These are phyloP conservation scores for Lepidonotus clava DNA, from an alignment of 2,888 invertebrate species.

Conservation along the genomic window DNA sequence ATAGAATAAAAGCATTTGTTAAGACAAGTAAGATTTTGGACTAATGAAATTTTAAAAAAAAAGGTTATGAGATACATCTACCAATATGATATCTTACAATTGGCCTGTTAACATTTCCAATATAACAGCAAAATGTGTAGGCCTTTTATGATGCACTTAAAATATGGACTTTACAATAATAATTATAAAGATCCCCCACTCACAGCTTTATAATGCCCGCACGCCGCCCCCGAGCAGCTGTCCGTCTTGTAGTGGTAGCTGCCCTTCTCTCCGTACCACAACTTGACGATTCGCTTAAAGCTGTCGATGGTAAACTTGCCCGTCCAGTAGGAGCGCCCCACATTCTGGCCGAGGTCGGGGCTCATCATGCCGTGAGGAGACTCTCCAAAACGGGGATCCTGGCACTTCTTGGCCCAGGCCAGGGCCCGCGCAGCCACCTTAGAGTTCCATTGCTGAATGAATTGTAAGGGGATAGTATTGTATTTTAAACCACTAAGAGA, in stretches of 20 bases:
- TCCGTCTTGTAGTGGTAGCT: not conserved
- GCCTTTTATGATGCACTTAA: too few species aligned
- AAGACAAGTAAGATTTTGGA: too few species aligned
- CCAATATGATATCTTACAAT: too few species aligned
- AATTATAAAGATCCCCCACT: not conserved
- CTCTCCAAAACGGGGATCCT: slow-evolving; percentile 21
- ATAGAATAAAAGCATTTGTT: too few species aligned
- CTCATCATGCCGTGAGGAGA: slow-evolving; percentile 37
- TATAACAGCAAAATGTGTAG: too few species aligned
- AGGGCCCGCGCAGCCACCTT: not conserved
- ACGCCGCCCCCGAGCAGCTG: not conserved
- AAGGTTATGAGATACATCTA: too few species aligned
- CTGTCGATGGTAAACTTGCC: not conserved
- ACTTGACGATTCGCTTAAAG: not conserved
- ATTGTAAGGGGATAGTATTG: too few species aligned
- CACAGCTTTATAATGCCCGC: slow-evolving; percentile 29
- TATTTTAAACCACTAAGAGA: too few species aligned
- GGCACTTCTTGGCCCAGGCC: slow-evolving; percentile 5
- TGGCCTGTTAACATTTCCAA: too few species aligned
- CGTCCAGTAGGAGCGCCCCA: not conserved
- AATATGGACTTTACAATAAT: too few species aligned
- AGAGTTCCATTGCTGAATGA: not conserved
- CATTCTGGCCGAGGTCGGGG: slow-evolving; percentile 44
- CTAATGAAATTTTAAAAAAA: too few species aligned
- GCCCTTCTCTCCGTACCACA: slow-evolving; percentile 27